Evolutionary conservation across 2,888 invertebrate species (phyloP).

Genomic region (Acleris emargana): DNA sequence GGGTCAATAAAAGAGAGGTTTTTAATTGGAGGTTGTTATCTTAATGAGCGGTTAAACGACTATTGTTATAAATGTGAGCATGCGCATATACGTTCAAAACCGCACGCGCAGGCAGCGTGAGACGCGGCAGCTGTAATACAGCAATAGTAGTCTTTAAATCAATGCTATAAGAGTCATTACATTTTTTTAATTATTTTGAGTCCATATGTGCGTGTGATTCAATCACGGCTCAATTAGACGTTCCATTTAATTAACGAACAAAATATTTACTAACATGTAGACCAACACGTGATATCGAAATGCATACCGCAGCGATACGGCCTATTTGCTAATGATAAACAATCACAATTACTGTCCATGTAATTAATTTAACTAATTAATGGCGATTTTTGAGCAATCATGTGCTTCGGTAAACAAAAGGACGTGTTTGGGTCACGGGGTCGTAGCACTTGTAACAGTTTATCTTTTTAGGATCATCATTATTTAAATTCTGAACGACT

Average conservation of each 20-base stretch:
- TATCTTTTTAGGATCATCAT: too few species aligned
- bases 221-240: not conserved
- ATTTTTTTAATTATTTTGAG: not conserved
- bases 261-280: not conserved
- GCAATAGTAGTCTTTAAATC: not conserved
- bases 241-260: not conserved
- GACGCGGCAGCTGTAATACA: slow-evolving; percentile 8
- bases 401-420: not conserved
- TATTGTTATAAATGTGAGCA: slow-evolving; percentile 27
- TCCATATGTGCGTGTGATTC: not conserved
- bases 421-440: too few species aligned
- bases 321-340: slow-evolving; percentile 18
- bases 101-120: slow-evolving; percentile 51
- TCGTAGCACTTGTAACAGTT: too few species aligned
- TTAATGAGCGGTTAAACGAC: slow-evolving; percentile 48
- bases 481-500: too few species aligned
- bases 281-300: slow-evolving; percentile 14
- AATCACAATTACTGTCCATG: slow-evolving; percentile 3
- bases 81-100: slow-evolving; percentile 31
- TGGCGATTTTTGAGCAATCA: not conserved
- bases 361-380: not conserved
- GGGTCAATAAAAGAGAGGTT: slow-evolving; percentile 41
- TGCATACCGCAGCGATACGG: slow-evolving; percentile 5
- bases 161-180: not conserved
- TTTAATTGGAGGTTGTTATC: slow-evolving; percentile 56